Evolutionary conservation across 2,113 vertebrate genomes (phyloP), one percentile per base, ranked within the genome.

Genomic region (Nothocercus nigrocapillus): DNA sequence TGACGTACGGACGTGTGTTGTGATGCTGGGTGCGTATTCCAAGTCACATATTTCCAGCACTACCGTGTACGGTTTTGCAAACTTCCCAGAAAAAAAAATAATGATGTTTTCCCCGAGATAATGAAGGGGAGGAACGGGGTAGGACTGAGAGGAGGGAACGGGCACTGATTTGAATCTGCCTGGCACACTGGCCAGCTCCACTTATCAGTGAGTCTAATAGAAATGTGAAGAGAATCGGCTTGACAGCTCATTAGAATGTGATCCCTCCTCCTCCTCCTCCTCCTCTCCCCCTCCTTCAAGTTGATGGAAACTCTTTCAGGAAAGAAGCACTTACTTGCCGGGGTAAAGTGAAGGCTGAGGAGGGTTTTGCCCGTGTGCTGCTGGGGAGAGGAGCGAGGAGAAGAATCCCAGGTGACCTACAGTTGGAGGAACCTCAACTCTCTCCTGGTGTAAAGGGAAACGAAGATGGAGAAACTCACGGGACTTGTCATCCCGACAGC

Each of bases 281-380:
- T 5, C 16, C 85, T 81, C 36, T 30, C 2, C 70, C 42, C 53
- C 89, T 90, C 66, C 90, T 95, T 84, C 95, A 94, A 96, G 96
- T 94, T 85, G 95, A 96, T 97, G 94, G 97, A 94, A 96, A 95
- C 94, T 96, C 62, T 90, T 95, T 94, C 90, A 92, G 96, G 96
- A 96, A 90, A 96, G 96, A 82, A 98, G 97, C 96, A 97, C 98
- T 98, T 98, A 96, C 96, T 97, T 97, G 97, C 93, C 96, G 98
- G 98, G 98, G 98, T 98, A 96, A 97, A 98, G 95, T 96, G 74
- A 40, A 66, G 93, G 96, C 97, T 97, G 96, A 97, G 96, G 93
- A 97, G 89, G 89, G 93, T 59, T 96, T 97, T 97, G 97, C 98
- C 97, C 95, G 94, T 84, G 91, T 89, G 91, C 96, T 94, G 95